These are phyloP conservation scores for Archips crataeganus DNA, from an alignment of 2,888 invertebrate species.

Conservation along the genomic window DNA sequence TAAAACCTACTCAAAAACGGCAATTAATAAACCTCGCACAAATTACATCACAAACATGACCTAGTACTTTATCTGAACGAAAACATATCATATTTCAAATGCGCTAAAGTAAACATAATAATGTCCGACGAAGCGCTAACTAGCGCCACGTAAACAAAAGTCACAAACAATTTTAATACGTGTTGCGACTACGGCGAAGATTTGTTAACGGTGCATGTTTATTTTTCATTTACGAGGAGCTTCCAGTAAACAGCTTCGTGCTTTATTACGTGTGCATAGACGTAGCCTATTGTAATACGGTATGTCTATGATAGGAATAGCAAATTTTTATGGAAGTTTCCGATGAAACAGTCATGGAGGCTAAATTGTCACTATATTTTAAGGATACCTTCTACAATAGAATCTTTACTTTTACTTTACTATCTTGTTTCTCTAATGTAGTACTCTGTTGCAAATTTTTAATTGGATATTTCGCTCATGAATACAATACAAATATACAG, in stretches of 20 bases:
- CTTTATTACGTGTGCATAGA: conserved; percentile 56
- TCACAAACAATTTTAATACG: conserved; percentile 75
- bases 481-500: too few relatives aligned
- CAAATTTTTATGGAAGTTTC: background rate
- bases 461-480: too few relatives aligned
- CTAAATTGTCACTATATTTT: too few relatives aligned
- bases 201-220: conserved; percentile 67
- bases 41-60: background rate
- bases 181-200: conserved; percentile 58
- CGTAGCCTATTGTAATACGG: conserved; percentile 8
- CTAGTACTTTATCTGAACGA: background rate
- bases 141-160: conserved; percentile 47
- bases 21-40: background rate
- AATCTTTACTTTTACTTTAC: too few relatives aligned
- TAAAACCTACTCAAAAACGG: background rate
- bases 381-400: too few relatives aligned
- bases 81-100: background rate
- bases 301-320: conserved; percentile 20
- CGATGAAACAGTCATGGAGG: too few relatives aligned
- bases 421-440: too few relatives aligned
- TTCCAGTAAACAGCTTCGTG: conserved; percentile 58
- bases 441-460: too few relatives aligned
- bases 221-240: conserved; percentile 82
- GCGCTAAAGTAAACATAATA: conserved; percentile 26
- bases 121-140: conserved; percentile 41